Evolutionary conservation across 2,113 vertebrate species (phyloP).

Genomic region (Ascaphus truei): DNA sequence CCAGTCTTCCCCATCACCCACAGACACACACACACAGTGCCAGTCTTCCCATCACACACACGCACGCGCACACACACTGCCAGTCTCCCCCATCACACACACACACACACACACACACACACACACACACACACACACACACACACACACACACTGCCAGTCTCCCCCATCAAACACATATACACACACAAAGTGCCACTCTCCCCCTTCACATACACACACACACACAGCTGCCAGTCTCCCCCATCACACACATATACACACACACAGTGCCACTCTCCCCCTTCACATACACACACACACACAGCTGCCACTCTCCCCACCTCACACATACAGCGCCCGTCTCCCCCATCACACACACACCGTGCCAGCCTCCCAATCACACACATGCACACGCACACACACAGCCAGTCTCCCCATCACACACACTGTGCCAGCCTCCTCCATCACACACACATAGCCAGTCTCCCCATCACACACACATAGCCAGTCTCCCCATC

Average conservation of each 20-base stretch:
- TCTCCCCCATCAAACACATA: neutral
- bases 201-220: constrained; percentile 3
- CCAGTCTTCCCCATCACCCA: neutral
- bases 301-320: too few species aligned
- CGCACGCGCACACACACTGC: neutral
- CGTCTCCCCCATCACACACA: neutral
- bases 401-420: too few species aligned
- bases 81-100: neutral
- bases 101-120: neutral
- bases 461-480: neutral
- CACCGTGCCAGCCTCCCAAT: neutral
- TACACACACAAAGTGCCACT: neutral
- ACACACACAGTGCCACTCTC: neutral
- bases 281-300: constrained; percentile 5
- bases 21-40: neutral
- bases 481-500: too few species aligned
- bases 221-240: neutral
- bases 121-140: neutral
- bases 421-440: neutral
- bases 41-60: constrained; percentile 5
- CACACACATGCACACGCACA: too few species aligned
- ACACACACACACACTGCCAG: neutral
- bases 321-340: neutral
- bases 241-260: too few species aligned
- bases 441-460: neutral